These are phyloP conservation scores for Apostichopus japonicus DNA, from an alignment of 35 echinoderm and acorn worm species.

Conservation along the genomic window DNA sequence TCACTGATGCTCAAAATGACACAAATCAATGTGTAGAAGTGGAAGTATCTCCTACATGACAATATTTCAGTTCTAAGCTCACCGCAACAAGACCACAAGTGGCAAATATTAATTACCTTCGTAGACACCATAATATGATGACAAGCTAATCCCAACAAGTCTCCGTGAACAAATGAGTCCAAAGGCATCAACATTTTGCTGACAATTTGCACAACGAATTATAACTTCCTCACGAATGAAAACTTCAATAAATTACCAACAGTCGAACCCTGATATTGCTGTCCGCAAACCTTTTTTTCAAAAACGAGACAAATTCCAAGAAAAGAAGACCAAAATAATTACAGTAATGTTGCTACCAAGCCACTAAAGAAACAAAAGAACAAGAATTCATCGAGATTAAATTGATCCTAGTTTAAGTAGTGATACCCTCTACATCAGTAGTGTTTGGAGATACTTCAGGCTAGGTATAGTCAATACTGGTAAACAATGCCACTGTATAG, in stretches of 20 bases:
- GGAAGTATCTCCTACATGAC: too few relatives aligned
- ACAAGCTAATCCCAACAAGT: not conserved
- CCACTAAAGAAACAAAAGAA: too few relatives aligned
- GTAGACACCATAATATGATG: not conserved
- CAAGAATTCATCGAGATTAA: too few relatives aligned
- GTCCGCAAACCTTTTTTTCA: not conserved
- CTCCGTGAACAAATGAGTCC: not conserved
- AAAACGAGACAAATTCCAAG: not conserved
- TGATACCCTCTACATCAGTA: too few relatives aligned
- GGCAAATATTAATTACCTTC: not conserved
- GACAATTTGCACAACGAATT: not conserved
- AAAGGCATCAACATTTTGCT: not conserved
- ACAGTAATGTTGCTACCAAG: not conserved
- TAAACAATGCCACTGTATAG: too few relatives aligned
- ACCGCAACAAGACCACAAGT: not conserved
- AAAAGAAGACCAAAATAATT: not conserved
- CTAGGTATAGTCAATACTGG: too few relatives aligned
- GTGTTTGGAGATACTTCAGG: too few relatives aligned
- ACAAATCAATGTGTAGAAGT: too few relatives aligned
- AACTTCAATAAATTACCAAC: not conserved
- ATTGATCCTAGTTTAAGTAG: too few relatives aligned
- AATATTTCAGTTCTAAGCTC: not conserved
- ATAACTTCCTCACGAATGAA: not conserved
- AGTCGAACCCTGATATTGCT: not conserved
- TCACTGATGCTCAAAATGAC: too few relatives aligned